phyloP scores from a whole-genome alignment of 2,797 vertebrate genomes.

The Girardinus metallicus region DNA sequence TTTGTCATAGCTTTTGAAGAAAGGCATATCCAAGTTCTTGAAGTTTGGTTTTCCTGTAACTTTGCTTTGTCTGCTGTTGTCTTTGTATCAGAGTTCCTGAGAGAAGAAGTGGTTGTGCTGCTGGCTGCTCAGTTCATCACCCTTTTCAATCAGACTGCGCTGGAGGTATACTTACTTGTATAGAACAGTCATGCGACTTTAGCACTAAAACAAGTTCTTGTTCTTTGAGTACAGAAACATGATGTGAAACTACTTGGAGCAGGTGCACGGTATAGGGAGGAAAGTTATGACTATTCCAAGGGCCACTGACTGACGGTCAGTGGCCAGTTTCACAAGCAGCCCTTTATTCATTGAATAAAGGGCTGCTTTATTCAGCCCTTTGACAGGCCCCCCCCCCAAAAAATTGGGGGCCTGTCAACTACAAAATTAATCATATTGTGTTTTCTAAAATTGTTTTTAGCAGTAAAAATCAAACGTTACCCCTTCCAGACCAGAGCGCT shows the following conservation, averaged over 20 bases:
- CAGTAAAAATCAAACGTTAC: too few species aligned
- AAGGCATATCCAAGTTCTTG: not conserved
- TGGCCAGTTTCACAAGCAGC: too few species aligned
- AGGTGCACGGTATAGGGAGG: too few species aligned
- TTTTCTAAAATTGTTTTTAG: too few species aligned
- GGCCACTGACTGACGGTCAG: too few species aligned
- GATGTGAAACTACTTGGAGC: not conserved
- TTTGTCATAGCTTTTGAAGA: not conserved
- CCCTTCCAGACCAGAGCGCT: too few species aligned
- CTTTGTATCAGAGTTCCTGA: conserved; percentile 79
- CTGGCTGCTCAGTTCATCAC: conserved; percentile 87
- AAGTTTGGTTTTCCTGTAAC: not conserved
- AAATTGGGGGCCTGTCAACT: too few species aligned
- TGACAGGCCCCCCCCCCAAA: too few species aligned
- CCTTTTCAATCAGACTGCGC: conserved; percentile 87
- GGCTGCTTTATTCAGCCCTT: too few species aligned
- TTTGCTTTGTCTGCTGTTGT: not conserved
- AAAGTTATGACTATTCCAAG: too few species aligned
- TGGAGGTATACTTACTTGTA: conserved; percentile 77
- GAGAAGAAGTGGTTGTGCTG: conserved; percentile 86
- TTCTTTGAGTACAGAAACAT: not conserved
- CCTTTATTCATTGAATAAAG: too few species aligned
- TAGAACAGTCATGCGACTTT: not conserved
- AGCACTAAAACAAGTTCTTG: not conserved
- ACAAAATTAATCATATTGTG: too few species aligned